These are phyloP conservation scores for Gallinago jamesoni DNA, from an alignment of 2,113 vertebrate species.

Conservation along the genomic window DNA sequence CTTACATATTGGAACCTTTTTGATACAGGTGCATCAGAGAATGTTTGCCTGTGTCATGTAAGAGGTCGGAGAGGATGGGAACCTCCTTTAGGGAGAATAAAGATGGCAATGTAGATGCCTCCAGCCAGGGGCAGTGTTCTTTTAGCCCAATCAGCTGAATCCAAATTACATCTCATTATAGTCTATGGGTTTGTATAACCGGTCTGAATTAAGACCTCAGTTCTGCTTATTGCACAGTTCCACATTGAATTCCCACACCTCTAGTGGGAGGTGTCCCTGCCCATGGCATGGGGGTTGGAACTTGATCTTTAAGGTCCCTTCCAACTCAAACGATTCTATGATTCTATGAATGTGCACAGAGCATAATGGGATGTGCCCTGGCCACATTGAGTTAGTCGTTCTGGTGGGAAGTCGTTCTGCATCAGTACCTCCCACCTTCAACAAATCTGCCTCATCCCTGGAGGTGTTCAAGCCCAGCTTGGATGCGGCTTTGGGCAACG, in stretches of 20 bases:
- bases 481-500: too few species aligned
- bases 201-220: background rate
- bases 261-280: too few species aligned
- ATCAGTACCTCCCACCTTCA: background rate
- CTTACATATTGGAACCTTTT: background rate
- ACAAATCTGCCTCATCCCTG: too few species aligned
- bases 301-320: too few species aligned
- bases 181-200: background rate
- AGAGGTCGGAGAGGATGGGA: background rate
- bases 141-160: background rate
- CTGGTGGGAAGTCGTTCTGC: background rate
- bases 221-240: background rate
- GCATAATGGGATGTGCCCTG: background rate
- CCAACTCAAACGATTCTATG: too few species aligned
- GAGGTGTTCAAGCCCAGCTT: too few species aligned
- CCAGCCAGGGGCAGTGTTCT: background rate
- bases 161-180: background rate
- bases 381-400: background rate
- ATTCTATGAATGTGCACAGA: background rate
- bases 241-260: background rate
- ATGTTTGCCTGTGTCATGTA: fast-evolving
- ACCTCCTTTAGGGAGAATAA: background rate
- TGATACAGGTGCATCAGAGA: background rate
- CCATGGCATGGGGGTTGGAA: too few species aligned
- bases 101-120: background rate